Evolutionary conservation across 37 sponge, comb jelly and placozoan species (phyloP), one percentile per base, ranked within the genome.

Genomic region (Agelas oroides): DNA sequence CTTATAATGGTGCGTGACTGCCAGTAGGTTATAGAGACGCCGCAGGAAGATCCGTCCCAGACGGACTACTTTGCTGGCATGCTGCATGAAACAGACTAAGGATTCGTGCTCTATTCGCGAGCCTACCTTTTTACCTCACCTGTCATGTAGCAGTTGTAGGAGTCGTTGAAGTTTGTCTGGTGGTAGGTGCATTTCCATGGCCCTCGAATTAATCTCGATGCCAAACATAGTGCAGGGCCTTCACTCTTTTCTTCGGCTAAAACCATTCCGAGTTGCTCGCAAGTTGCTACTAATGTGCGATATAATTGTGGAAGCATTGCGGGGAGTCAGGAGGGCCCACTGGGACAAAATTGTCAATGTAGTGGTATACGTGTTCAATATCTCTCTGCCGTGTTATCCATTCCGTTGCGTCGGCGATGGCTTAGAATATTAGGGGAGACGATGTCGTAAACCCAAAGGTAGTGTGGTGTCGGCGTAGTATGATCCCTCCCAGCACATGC

Each of bases 31-130:
- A n/a, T n/a, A n/a, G n/a, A n/a, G n/a, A n/a, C n/a, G n/a, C n/a
- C 65, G 21, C 28, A 64, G 65, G n/a, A 64, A 64, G 8, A 24
- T 24, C n/a, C 65, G 21, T 23, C 65, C 65, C 15, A 30, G 65
- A 28, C 65, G 21, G 20, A 70, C 35, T 32, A 70, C 70, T 33
- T 70, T 70, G 38, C 70, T 36, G 70, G 70, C 70, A 34, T 70
- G 70, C 14, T 70, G 30, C 18, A 70, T 19, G 35, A 36, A 28
- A 6, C 70, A 36, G 5, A 39, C 70, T 28, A 70, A 28, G 8
- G 70, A 70, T 20, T 70, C 38, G 38, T 36, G 39, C 8, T 70
- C 70, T 19, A 36, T 36, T 34, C 35, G 30, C 31, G 70, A 36
- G 38, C 70, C 30, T 13, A 39, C 35, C 70, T 32, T 70, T 13